These are phyloP conservation scores for Hymenochirus boettgeri DNA, from an alignment of 2,113 vertebrate genomes.

Conservation along the genomic window DNA sequence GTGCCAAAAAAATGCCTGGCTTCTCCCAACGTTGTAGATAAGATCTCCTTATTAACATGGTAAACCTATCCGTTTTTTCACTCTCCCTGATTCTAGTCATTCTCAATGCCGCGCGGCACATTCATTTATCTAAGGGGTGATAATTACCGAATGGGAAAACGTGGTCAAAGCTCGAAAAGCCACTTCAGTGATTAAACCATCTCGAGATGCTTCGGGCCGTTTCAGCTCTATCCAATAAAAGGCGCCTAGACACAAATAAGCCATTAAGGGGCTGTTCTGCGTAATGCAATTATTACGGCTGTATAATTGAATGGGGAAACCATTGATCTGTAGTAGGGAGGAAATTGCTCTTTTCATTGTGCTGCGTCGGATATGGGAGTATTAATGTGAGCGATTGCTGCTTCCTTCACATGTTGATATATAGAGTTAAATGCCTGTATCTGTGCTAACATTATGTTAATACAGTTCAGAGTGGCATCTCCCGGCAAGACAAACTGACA, in stretches of 20 bases:
- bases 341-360: slow-evolving; percentile 96
- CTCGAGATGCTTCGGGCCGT: slow-evolving; percentile 61
- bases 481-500: too few relatives aligned
- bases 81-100: background rate
- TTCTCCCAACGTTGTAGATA: too few relatives aligned
- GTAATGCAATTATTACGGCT: slow-evolving; percentile 96
- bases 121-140: slow-evolving; percentile 43
- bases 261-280: slow-evolving; percentile 80
- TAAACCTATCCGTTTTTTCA: background rate
- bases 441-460: slow-evolving; percentile 80
- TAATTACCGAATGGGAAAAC: slow-evolving; percentile 61
- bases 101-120: slow-evolving; percentile 33
- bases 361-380: slow-evolving; percentile 83
- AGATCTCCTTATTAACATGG: background rate
- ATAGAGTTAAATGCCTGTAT: slow-evolving; percentile 72
- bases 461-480: slow-evolving; percentile 77
- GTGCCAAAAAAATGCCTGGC: too few relatives aligned
- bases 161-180: slow-evolving; percentile 60
- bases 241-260: slow-evolving; percentile 69
- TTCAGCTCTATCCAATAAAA: slow-evolving; percentile 65
- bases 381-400: slow-evolving; percentile 90
- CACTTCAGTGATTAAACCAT: slow-evolving; percentile 66
- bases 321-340: slow-evolving; percentile 98
- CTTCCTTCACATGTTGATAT: slow-evolving; percentile 82
- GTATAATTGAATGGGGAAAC: slow-evolving; percentile 97